A percentile compares a stretch with the other conserved stretches of the same genome.
Conservation (phyloP, 2,797 vertebrate genomes). For the Rhynchotus rufescens region DNA sequence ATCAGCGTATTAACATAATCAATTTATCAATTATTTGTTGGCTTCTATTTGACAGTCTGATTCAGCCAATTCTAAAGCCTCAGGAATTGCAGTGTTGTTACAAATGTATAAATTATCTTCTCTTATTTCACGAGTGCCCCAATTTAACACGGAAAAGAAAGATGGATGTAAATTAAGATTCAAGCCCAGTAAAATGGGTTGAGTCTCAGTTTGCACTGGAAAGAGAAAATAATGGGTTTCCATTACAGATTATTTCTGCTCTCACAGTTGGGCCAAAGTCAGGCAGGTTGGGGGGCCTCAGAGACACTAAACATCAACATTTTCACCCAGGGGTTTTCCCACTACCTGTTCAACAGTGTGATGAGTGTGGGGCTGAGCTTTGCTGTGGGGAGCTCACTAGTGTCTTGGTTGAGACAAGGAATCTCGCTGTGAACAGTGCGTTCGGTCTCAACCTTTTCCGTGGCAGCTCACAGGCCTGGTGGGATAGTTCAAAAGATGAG, state of each 20-base stretch:
- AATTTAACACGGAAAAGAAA: constrained; percentile 3
- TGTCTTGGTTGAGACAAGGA: neutral
- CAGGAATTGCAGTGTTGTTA: neutral
- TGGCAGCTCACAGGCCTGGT: neutral
- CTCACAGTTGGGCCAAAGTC: neutral
- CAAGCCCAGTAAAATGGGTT: neutral
- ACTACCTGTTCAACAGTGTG: neutral
- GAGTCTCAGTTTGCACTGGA: neutral
- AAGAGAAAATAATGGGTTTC: neutral
- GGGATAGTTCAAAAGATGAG: neutral
- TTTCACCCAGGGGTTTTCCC: neutral
- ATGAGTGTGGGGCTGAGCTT: neutral
- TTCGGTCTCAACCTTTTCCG: neutral
- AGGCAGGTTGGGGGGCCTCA: neutral
- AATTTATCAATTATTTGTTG: neutral
- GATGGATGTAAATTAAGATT: neutral
- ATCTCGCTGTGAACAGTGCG: neutral
- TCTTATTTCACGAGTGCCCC: neutral
- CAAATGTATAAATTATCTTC: neutral
- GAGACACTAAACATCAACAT: accelerated
- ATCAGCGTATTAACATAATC: neutral
- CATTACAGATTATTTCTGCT: neutral
- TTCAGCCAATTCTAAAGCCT: neutral
- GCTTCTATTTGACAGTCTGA: neutral
- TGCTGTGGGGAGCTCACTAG: neutral